Evolutionary conservation across 1,140 invertebrate genomes (phyloP).

Genomic region (Drosophila tropicalis): DNA sequence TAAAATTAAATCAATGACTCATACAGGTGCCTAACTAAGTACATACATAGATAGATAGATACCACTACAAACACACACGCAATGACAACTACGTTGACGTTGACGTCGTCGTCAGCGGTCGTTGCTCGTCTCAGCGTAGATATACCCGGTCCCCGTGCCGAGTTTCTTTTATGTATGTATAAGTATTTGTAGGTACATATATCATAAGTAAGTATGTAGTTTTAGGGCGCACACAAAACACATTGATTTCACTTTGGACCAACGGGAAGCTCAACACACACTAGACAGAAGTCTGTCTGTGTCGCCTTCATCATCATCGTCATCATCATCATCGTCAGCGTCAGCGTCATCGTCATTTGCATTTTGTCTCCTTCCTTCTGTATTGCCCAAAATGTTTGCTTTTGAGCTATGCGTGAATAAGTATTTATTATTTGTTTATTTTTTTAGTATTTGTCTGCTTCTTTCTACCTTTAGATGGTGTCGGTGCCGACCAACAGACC

Average conservation of each 20-base stretch:
- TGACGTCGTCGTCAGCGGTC: too few species aligned
- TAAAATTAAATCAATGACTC: constrained; percentile 61
- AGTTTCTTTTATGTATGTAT: neutral
- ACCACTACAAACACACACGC: neutral
- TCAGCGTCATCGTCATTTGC: constrained; percentile 2
- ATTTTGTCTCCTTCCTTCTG: neutral
- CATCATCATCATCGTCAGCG: neutral
- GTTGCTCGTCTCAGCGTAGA: neutral
- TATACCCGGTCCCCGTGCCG: neutral
- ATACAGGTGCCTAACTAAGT: constrained; percentile 42
- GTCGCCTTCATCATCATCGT: neutral
- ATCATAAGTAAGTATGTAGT: constrained; percentile 8
- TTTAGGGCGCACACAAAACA: constrained; percentile 11
- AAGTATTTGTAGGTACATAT: constrained; percentile 22
- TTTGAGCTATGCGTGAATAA: constrained; percentile 2
- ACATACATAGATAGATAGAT: neutral
- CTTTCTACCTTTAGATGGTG: neutral
- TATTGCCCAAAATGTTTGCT: constrained; percentile 24
- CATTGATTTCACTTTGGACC: constrained; percentile 42
- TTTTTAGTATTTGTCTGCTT: constrained; percentile 21
- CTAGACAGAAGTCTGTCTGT: too few species aligned
- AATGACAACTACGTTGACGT: too few species aligned
- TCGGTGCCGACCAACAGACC: constrained; percentile 21
- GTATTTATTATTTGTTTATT: constrained; percentile 55
- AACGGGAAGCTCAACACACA: constrained; percentile 26